phyloP scores from a whole-genome alignment of 2,797 vertebrate genomes.

The Psittacula echo region DNA sequence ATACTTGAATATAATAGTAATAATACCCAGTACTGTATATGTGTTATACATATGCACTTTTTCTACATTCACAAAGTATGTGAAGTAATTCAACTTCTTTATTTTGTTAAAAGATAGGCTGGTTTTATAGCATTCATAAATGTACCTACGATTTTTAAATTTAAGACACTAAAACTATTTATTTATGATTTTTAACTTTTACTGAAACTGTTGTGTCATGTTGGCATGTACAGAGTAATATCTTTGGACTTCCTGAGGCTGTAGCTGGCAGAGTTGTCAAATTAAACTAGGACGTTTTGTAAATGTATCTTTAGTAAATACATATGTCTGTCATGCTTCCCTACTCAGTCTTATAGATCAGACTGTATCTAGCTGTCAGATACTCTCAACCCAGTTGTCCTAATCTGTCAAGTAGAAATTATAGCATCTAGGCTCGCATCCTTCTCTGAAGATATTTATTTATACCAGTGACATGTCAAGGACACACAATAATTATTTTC shows the following conservation, averaged over 20 bases:
- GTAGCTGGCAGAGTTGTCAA: slow-evolving; percentile 41
- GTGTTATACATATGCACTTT: background rate
- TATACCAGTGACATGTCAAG: slow-evolving; percentile 66
- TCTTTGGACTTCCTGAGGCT: background rate
- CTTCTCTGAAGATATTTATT: slow-evolving; percentile 66
- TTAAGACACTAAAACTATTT: background rate
- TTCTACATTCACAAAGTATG: background rate
- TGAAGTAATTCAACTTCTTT: background rate
- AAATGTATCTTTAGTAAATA: slow-evolving; percentile 59
- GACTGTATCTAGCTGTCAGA: slow-evolving; percentile 48
- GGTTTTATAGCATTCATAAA: background rate
- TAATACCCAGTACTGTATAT: background rate
- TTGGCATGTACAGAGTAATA: background rate
- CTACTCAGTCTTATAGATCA: slow-evolving; percentile 59
- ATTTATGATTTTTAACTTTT: background rate
- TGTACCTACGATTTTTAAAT: background rate
- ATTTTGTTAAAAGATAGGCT: background rate
- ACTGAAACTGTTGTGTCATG: background rate
- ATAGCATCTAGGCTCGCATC: slow-evolving; percentile 45
- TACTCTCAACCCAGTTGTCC: slow-evolving; percentile 41
- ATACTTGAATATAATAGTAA: background rate
- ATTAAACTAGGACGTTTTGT: slow-evolving; percentile 37
- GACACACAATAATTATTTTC: slow-evolving; percentile 46
- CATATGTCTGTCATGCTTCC: slow-evolving; percentile 64
- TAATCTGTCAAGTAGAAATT: slow-evolving; percentile 66